Evolutionary conservation across 1,140 invertebrate genomes (phyloP).

Genomic region (Oscheius sp.): DNA sequence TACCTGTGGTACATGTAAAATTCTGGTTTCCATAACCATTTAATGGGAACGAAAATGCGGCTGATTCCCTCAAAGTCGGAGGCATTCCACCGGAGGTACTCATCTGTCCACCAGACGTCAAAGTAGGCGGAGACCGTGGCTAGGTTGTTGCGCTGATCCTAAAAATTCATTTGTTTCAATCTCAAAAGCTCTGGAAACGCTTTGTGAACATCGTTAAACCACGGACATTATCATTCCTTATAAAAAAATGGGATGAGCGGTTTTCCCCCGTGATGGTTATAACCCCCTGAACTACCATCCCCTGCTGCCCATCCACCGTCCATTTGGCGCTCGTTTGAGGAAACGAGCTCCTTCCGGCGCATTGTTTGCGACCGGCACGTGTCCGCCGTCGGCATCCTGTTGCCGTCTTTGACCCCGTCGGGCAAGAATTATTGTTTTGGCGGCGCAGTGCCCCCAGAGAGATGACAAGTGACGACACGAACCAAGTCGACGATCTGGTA

Average conservation of each 20-base stretch:
- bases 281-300: constrained; percentile 11
- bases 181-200: constrained; percentile 17
- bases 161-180: constrained; percentile 16
- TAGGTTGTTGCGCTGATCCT: constrained; percentile 60
- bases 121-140: constrained; percentile 60
- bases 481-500: constrained; percentile 60
- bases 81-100: constrained; percentile 54
- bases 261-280: constrained; percentile 15
- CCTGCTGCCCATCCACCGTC: no score
- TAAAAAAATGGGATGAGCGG: not conserved
- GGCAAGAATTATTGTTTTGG: no score
- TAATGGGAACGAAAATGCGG: constrained; percentile 52
- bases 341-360: no score
- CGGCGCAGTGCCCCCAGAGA: no score
- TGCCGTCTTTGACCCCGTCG: no score
- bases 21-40: constrained; percentile 58
- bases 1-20: constrained; percentile 54
- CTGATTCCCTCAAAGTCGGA: constrained; percentile 51
- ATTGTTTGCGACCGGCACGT: no score
- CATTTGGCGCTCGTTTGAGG: no score
- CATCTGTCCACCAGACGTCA: constrained; percentile 56
- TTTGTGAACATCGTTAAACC: not conserved
- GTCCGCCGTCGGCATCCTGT: no score
- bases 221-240: not conserved
- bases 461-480: no score